phyloP scores from a whole-genome alignment of 2,888 invertebrate species.

The Mesodorylaimus sp. region DNA sequence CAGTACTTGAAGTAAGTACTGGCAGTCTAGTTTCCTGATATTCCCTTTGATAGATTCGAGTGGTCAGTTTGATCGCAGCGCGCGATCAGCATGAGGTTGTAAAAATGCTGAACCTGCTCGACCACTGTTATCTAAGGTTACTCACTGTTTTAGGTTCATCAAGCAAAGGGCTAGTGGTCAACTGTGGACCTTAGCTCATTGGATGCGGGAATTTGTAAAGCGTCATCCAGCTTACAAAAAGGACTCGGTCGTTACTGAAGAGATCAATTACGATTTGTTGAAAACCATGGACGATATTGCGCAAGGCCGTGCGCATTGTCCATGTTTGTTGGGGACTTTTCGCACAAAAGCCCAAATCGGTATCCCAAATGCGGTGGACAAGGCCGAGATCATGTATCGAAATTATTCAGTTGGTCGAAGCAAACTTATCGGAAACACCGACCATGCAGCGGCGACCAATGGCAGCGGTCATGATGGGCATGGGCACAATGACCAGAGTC shows the following conservation, averaged over 20 bases:
- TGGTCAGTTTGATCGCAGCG: no score
- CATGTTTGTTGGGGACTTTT: slow-evolving; percentile 23
- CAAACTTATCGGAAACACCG: no score
- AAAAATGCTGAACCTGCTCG: not conserved
- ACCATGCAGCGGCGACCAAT: not conserved
- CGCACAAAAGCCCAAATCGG: slow-evolving; percentile 19
- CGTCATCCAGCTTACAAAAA: slow-evolving; percentile 45
- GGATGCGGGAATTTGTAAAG: slow-evolving; percentile 75
- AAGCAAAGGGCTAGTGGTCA: slow-evolving; percentile 52
- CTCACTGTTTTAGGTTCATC: no score
- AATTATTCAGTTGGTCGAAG: not conserved
- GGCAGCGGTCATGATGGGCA: not conserved
- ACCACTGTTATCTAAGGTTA: not conserved
- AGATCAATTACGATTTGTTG: slow-evolving; percentile 60
- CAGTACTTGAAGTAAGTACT: slow-evolving; percentile 58
- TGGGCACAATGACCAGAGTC: no score
- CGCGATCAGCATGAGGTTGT: no score
- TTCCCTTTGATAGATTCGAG: no score
- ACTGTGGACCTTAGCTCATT: slow-evolving; percentile 74
- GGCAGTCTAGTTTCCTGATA: not conserved
- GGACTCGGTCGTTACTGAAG: slow-evolving; percentile 70
- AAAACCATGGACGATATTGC: slow-evolving; percentile 26
- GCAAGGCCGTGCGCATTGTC: slow-evolving; percentile 22
- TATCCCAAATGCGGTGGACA: slow-evolving; percentile 5
- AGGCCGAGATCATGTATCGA: slow-evolving; percentile 7